Percentiles rank a stretch among this genome's conserved stretches.
Evolutionary conservation across 1,140 invertebrate genomes (phyloP).

Genomic region (Lysiphlebus fabarum): DNA sequence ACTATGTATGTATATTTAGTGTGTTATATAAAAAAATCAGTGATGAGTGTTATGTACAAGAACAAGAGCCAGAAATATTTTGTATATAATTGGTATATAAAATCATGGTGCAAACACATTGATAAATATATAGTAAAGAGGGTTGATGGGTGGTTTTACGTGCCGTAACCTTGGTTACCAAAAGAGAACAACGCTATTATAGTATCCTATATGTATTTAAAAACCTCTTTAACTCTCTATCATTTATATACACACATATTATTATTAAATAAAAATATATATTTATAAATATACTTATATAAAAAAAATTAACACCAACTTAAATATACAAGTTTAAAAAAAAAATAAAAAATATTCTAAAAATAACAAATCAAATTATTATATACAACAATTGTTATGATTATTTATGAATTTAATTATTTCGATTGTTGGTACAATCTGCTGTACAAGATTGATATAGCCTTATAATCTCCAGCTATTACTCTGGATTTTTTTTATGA

Average conservation of each 20-base stretch:
- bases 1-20: background rate
- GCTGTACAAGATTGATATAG: too few species aligned
- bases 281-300: too few species aligned
- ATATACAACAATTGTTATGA: too few species aligned
- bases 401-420: too few species aligned
- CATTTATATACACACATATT: slow-evolving; percentile 44
- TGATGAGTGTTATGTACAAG: slow-evolving; percentile 12
- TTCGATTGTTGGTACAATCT: too few species aligned
- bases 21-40: slow-evolving; percentile 7
- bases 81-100: slow-evolving; percentile 57
- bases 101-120: slow-evolving; percentile 56
- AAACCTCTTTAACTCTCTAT: slow-evolving; percentile 44
- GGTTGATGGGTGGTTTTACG: slow-evolving; percentile 52
- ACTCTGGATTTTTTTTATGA: background rate
- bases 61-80: slow-evolving; percentile 45
- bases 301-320: too few species aligned
- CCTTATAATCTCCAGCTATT: too few species aligned
- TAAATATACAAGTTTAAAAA: too few species aligned
- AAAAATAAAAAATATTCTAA: too few species aligned
- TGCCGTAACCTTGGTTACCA: slow-evolving; percentile 52
- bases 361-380: too few species aligned
- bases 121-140: slow-evolving; percentile 48
- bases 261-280: too few species aligned
- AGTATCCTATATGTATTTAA: slow-evolving; percentile 40
- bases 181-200: slow-evolving; percentile 14